Evolutionary conservation across 2,888 invertebrate species (phyloP).

Genomic region (Ceramica pisi): DNA sequence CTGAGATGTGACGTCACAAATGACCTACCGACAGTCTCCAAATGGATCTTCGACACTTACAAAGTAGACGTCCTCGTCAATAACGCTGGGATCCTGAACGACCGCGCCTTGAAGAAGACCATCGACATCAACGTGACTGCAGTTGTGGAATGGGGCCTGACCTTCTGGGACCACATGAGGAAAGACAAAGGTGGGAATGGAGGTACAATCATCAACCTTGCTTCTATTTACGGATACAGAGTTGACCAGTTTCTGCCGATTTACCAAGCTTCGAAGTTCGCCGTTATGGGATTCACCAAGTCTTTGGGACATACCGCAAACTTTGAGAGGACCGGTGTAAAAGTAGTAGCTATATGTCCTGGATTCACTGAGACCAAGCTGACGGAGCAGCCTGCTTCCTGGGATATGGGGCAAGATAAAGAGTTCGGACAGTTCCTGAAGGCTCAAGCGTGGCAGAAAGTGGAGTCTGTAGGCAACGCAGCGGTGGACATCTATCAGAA

Average conservation of each 20-base stretch:
- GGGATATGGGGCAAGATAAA: constrained; percentile 61
- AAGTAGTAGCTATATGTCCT: constrained; percentile 89
- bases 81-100: constrained; percentile 83
- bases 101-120: constrained; percentile 68
- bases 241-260: constrained; percentile 88
- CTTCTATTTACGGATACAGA: constrained; percentile 91
- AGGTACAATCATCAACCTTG: constrained; percentile 92
- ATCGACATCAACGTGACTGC: constrained; percentile 81
- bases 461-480: constrained; percentile 75
- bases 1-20: constrained; percentile 88
- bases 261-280: constrained; percentile 92
- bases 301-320: constrained; percentile 86
- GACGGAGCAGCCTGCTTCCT: constrained; percentile 50
- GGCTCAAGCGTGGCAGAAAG: constrained; percentile 73
- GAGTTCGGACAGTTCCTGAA: constrained; percentile 57
- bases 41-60: constrained; percentile 73
- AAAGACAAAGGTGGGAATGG: constrained; percentile 90
- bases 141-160: constrained; percentile 82
- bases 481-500: constrained; percentile 77
- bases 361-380: constrained; percentile 87
- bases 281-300: constrained; percentile 88
- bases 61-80: constrained; percentile 86
- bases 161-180: constrained; percentile 91
- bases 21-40: constrained; percentile 82
- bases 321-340: constrained; percentile 85